phyloP scores from a whole-genome alignment of 1,140 invertebrate species.

The Vollenhovia emeryi region DNA sequence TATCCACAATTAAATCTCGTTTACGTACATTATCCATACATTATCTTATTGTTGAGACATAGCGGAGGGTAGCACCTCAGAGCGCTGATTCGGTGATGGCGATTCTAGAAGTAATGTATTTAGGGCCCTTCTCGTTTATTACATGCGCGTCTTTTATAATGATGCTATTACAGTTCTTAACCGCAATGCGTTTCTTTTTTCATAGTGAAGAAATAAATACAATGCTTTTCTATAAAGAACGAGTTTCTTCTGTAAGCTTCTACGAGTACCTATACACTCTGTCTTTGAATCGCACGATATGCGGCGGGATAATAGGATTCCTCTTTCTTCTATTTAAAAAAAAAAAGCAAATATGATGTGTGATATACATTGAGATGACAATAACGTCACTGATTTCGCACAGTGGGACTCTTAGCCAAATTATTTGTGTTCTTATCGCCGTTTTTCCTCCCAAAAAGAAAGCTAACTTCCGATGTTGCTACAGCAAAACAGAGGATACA shows the following conservation, averaged over 20 bases:
- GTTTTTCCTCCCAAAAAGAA: conserved; percentile 64
- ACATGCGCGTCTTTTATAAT: conserved; percentile 29
- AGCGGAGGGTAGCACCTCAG: conserved; percentile 36
- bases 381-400: conserved; percentile 65
- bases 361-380: conserved; percentile 52
- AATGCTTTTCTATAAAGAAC: conserved; percentile 24
- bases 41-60: conserved; percentile 48
- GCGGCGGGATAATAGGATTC: conserved; percentile 47
- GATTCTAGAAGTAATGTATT: conserved; percentile 47
- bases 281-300: conserved; percentile 31
- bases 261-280: conserved; percentile 60
- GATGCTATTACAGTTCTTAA: conserved; percentile 8
- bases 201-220: conserved; percentile 48
- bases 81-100: conserved; percentile 13
- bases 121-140: conserved; percentile 47
- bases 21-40: conserved; percentile 54
- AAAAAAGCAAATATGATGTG: conserved; percentile 50
- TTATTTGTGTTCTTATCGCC: conserved; percentile 57
- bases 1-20: conserved; percentile 41
- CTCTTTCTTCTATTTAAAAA: conserved; percentile 17
- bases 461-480: conserved; percentile 82
- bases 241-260: conserved; percentile 36
- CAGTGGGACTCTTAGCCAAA: conserved; percentile 61
- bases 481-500: conserved; percentile 83
- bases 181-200: conserved; percentile 20